Percentiles rank a stretch among this genome's conserved stretches.
These are phyloP conservation scores for Turdus rufiventris DNA, from an alignment of 2,113 vertebrate genomes.

Conservation along the genomic window DNA sequence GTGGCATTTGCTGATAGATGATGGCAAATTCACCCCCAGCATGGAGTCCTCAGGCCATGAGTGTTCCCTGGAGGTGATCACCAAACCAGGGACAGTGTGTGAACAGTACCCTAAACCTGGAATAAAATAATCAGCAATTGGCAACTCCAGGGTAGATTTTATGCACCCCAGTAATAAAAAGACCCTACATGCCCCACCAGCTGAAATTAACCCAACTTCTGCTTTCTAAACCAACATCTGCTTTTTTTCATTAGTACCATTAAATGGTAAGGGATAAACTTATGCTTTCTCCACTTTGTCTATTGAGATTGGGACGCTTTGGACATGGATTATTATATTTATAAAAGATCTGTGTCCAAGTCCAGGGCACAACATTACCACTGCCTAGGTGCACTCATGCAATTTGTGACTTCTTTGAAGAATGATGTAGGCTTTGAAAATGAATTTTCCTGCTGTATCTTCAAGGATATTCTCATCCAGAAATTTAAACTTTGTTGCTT, in stretches of 20 bases:
- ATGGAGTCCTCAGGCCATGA: rapidly evolving
- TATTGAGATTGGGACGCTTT: rapidly evolving
- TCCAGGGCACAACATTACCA: neutral
- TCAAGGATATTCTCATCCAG: neutral
- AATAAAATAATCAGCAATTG: neutral
- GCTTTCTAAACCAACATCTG: neutral
- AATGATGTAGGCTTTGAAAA: neutral
- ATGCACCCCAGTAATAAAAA: neutral
- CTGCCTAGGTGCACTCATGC: neutral
- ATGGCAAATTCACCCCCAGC: neutral
- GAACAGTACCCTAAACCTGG: neutral
- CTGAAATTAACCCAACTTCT: neutral
- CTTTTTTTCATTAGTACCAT: neutral
- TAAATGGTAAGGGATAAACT: neutral
- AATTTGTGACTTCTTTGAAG: neutral
- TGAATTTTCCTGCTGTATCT: neutral
- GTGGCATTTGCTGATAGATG: neutral
- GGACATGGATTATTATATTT: neutral
- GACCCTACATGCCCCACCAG: neutral
- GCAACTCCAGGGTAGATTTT: neutral
- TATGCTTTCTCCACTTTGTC: neutral
- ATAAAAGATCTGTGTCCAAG: neutral
- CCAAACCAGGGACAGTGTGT: neutral
- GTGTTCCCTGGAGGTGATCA: neutral
- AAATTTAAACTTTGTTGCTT: neutral